Evolutionary conservation across 1,140 invertebrate species (phyloP), one percentile per base, ranked within the genome.

Genomic region (Cheumatopsyche charites): DNA sequence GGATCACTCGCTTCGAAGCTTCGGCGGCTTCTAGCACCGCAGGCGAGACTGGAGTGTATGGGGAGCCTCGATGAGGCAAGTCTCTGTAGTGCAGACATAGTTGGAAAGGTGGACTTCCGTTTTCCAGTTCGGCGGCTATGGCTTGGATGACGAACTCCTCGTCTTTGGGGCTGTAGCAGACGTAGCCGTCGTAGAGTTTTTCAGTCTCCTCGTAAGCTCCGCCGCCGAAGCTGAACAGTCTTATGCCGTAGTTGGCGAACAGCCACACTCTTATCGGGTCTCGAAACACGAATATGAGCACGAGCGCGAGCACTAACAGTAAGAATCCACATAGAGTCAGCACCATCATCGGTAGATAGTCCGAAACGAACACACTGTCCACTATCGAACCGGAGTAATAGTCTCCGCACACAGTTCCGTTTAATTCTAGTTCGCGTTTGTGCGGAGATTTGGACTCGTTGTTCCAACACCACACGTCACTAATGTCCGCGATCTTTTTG

Each of bases 101-200:
- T 49, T 94, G 88, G 73, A 94, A 94, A 1, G 87, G 85, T 0
- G 87, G 88, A 42, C 85, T 83, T 1, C 88, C 90, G 71, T 92
- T 90, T 80, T 98, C 95, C 62, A 98, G 81, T 77, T 95, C 92
- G 1, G 89, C 89, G 1, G 91, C 91, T 45, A 98, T 86, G 7
- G 91, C 92, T 75, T 94, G 91, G 25, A 92, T 84, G 0, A 97
- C 92, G 79, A 95, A 94, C 78, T 94, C 90, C 78, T 96, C 93
- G 82, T 98, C 95, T 81, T 95, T 94, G 17, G 93, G 92, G 72
- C 93, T 95, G 83, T 98, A 97, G 72, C 94, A 91, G 2, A 98
- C 90, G 81, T 96, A 97, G 42, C 93, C 94, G 79, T 98, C 96
- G 82, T 95, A 97, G 11, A 94, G 83, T 77, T 95, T 95, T 78